phyloP scores from a whole-genome alignment of 1,140 invertebrate species.

The Achatina immaculata region DNA sequence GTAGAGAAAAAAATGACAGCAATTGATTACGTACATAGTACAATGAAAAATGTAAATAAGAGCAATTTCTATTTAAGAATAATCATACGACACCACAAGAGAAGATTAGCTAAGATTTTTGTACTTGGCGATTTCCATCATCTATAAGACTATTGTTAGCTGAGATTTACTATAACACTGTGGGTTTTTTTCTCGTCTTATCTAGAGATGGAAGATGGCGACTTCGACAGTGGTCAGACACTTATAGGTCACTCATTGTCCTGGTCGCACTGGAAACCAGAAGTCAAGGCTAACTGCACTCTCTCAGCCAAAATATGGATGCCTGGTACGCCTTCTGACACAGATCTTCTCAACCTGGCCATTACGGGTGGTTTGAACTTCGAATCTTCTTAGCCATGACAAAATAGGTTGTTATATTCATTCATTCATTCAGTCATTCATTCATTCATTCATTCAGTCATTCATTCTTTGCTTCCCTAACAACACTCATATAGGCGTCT shows the following conservation, averaged over 20 bases:
- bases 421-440: background rate
- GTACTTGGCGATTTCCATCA: no score
- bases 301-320: slow-evolving; percentile 45
- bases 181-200: no score
- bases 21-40: no score
- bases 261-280: slow-evolving; percentile 18
- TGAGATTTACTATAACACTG: no score
- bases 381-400: background rate
- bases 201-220: slow-evolving; percentile 5
- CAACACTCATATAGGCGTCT: no score
- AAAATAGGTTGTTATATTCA: background rate
- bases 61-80: no score
- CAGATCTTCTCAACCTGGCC: slow-evolving; percentile 29
- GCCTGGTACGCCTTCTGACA: slow-evolving; percentile 43
- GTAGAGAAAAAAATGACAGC: no score
- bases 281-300: slow-evolving; percentile 31
- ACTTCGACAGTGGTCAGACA: slow-evolving; percentile 23
- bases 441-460: slow-evolving; percentile 9
- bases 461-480: background rate
- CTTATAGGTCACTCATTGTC: slow-evolving; percentile 44
- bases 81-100: no score
- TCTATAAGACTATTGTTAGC: no score
- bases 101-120: no score
- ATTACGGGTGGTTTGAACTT: background rate
- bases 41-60: no score